These are phyloP conservation scores for Apamea crenata DNA, from an alignment of 2,888 invertebrate species.

Conservation along the genomic window DNA sequence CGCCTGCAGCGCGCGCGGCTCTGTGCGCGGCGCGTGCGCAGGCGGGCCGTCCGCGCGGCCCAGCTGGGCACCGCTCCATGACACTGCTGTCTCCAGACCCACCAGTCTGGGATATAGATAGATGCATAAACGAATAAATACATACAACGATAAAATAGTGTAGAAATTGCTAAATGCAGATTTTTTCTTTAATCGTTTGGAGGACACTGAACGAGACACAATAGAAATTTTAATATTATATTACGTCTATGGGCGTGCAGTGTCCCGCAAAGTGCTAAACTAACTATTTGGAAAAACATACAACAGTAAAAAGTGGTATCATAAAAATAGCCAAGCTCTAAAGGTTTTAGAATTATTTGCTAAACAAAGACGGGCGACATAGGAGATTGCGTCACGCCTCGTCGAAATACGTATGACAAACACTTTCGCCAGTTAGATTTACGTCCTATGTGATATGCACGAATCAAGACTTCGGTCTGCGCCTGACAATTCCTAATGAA, in stretches of 20 bases:
- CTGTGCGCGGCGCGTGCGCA: conserved; percentile 60
- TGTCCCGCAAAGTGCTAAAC: too few relatives aligned
- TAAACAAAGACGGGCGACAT: too few relatives aligned
- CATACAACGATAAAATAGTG: not conserved
- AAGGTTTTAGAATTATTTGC: not conserved
- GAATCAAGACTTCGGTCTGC: not conserved
- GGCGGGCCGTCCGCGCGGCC: conserved; percentile 77
- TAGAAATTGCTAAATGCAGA: not conserved
- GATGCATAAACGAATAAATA: not conserved
- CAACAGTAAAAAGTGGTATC: not conserved
- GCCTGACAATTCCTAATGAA: not conserved
- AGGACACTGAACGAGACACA: too few relatives aligned
- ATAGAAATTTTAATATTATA: not conserved
- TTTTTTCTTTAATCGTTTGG: not conserved
- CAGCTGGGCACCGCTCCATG: conserved; percentile 76
- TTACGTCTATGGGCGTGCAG: not conserved
- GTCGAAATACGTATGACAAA: not conserved
- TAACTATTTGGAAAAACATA: not conserved
- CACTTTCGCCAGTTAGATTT: not conserved
- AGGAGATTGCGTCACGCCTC: too few relatives aligned
- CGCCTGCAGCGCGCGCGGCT: conserved; percentile 76
- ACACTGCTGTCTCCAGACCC: conserved; percentile 77
- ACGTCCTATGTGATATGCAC: too few relatives aligned
- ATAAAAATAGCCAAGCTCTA: not conserved
- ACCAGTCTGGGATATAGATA: conserved; percentile 75